These are phyloP conservation scores for Oceanites oceanicus DNA, from an alignment of 2,113 vertebrate species.

Conservation along the genomic window DNA sequence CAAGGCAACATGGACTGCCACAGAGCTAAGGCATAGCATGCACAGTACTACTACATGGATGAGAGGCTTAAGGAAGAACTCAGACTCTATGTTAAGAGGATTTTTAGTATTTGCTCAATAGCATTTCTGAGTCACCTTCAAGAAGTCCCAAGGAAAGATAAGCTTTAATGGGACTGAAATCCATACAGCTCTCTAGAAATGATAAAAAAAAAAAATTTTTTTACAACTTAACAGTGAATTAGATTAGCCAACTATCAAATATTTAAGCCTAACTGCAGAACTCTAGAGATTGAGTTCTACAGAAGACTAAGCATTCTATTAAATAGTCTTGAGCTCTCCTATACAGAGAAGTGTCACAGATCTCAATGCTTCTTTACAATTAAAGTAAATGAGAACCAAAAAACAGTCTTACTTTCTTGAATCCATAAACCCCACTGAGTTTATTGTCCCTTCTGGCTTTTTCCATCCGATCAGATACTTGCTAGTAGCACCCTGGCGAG, in stretches of 20 bases:
- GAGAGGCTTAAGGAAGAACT: conserved; percentile 1
- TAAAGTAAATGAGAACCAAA: conserved; percentile 41
- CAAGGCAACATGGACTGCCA: background rate
- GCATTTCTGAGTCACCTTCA: background rate
- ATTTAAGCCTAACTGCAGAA: background rate
- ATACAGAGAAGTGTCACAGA: background rate
- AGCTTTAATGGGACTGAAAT: conserved; percentile 1
- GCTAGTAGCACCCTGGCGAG: conserved; percentile 97
- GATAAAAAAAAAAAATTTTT: background rate
- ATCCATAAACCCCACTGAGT: conserved; percentile 98
- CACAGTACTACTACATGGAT: rapidly evolving
- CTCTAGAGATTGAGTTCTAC: background rate
- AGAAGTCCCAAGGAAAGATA: background rate
- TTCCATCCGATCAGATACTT: conserved; percentile 99
- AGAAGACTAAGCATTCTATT: background rate
- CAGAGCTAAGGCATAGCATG: background rate
- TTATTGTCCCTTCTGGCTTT: conserved; percentile 97
- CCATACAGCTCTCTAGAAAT: background rate
- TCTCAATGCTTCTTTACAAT: background rate
- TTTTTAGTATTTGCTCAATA: conserved; percentile 1
- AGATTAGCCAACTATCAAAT: background rate
- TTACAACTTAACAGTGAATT: background rate
- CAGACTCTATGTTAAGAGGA: background rate
- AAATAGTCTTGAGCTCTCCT: background rate
- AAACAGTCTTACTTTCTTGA: conserved; percentile 89